Conservation (phyloP, 2,797 vertebrate species). For the Paramormyrops hopkinsi region DNA sequence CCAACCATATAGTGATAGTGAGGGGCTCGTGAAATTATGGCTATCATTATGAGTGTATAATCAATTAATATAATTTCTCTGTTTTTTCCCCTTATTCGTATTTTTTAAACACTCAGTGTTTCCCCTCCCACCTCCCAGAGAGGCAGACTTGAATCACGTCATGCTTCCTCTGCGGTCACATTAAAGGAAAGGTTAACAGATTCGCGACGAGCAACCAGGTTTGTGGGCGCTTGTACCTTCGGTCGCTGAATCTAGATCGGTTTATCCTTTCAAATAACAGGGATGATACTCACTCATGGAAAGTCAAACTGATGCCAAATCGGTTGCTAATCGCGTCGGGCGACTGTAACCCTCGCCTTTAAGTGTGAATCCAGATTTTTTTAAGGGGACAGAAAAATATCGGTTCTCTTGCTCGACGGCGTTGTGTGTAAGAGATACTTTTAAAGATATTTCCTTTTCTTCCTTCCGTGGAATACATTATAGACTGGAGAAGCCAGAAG, state of each 20-base stretch:
- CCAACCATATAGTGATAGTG: not conserved
- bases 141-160: slow-evolving; percentile 26
- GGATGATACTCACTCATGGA: not conserved
- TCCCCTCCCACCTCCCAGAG: not conserved
- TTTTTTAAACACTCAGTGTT: not conserved
- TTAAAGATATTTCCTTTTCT: slow-evolving; percentile 13
- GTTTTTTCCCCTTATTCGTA: not conserved
- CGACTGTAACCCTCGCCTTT: not conserved
- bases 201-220: not conserved
- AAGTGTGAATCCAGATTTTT: slow-evolving; percentile 14
- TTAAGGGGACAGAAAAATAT: slow-evolving; percentile 9
- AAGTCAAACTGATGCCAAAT: slow-evolving; percentile 12
- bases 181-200: slow-evolving; percentile 36
- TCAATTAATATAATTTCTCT: not conserved
- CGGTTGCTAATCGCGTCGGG: slow-evolving; percentile 27
- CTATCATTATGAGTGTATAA: not conserved
- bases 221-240: not conserved
- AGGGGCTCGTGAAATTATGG: not conserved
- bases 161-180: slow-evolving; percentile 24
- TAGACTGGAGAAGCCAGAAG: not conserved
- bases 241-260: not conserved
- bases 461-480: slow-evolving; percentile 26
- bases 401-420: not conserved
- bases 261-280: not conserved
- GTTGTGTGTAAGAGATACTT: slow-evolving; percentile 12